Percentiles rank a stretch among this genome's conserved stretches.
Evolutionary conservation across 2,888 invertebrate species (phyloP).

Genomic region (Drosophila yooni): DNA sequence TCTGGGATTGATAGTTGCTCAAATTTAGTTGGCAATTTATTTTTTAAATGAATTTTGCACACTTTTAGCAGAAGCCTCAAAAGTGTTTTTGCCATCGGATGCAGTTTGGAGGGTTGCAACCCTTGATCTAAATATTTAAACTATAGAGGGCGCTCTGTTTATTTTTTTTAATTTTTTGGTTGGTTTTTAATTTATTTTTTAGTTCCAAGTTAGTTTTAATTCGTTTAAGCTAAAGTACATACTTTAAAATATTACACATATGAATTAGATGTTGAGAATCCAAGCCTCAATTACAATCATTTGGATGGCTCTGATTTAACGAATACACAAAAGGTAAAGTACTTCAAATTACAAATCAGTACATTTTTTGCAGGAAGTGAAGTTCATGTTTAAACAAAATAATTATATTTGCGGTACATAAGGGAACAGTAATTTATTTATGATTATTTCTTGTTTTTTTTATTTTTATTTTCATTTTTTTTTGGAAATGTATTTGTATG

Average conservation of each 20-base stretch:
- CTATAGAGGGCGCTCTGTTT: constrained; percentile 17
- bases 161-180: constrained; percentile 25
- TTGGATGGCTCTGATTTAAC: constrained; percentile 49
- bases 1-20: not conserved
- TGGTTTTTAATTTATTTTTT: constrained; percentile 49
- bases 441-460: not conserved
- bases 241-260: constrained; percentile 62
- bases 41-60: constrained; percentile 17
- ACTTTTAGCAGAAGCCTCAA: constrained; percentile 39
- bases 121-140: constrained; percentile 3
- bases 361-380: constrained; percentile 22
- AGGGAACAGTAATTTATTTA: constrained; percentile 4
- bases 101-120: constrained; percentile 45
- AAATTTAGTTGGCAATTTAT: constrained; percentile 1
- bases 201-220: constrained; percentile 61
- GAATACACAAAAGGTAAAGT: constrained; percentile 48
- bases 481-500: constrained; percentile 20
- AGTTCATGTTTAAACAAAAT: constrained; percentile 5
- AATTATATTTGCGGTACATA: constrained; percentile 6
- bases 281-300: constrained; percentile 54
- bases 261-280: constrained; percentile 41
- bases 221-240: constrained; percentile 66
- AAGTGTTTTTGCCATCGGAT: constrained; percentile 25
- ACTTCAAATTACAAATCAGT: constrained; percentile 44
- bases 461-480: not conserved